Evolutionary conservation across 1,140 invertebrate genomes (phyloP).

Genomic region (Pseudomyrmex gracilis): DNA sequence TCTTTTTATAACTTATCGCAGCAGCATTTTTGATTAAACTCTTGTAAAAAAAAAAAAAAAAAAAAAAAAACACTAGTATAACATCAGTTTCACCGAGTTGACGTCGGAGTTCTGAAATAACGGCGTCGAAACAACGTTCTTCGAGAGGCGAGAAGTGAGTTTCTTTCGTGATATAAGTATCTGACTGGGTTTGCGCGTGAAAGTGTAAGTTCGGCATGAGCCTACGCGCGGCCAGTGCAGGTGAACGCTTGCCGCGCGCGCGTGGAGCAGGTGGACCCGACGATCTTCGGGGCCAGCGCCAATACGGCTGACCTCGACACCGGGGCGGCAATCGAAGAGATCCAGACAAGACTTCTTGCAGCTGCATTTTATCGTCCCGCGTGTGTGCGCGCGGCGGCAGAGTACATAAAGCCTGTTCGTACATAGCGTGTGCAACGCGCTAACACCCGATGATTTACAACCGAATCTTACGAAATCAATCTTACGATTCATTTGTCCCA

Average conservation of each 20-base stretch:
- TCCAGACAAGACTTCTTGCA: constrained; percentile 71
- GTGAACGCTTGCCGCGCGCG: constrained; percentile 76
- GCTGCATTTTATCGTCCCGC: constrained; percentile 77
- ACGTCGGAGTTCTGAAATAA: neutral
- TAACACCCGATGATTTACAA: constrained; percentile 48
- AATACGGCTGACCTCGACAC: constrained; percentile 70
- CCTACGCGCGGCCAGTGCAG: constrained; percentile 74
- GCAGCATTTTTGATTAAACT: too few relatives aligned
- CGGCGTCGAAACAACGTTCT: neutral
- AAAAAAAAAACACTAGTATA: too few relatives aligned
- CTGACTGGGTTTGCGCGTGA: neutral
- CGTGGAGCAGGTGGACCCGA: constrained; percentile 80
- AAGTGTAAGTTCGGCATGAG: constrained; percentile 61
- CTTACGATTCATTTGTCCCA: neutral
- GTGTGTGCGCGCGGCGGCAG: constrained; percentile 49
- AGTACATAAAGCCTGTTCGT: neutral
- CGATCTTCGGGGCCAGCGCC: constrained; percentile 73
- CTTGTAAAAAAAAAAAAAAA: too few relatives aligned
- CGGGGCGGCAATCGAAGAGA: constrained; percentile 73
- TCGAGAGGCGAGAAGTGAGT: constrained; percentile 22
- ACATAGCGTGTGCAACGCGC: constrained; percentile 2
- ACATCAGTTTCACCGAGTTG: neutral
- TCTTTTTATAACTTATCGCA: neutral
- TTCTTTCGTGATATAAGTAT: neutral
- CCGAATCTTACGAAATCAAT: constrained; percentile 55